Percentiles rank a stretch among this genome's conserved stretches.
Conservation (phyloP, 2,797 vertebrate genomes). For the Peromyscus nudipes region DNA sequence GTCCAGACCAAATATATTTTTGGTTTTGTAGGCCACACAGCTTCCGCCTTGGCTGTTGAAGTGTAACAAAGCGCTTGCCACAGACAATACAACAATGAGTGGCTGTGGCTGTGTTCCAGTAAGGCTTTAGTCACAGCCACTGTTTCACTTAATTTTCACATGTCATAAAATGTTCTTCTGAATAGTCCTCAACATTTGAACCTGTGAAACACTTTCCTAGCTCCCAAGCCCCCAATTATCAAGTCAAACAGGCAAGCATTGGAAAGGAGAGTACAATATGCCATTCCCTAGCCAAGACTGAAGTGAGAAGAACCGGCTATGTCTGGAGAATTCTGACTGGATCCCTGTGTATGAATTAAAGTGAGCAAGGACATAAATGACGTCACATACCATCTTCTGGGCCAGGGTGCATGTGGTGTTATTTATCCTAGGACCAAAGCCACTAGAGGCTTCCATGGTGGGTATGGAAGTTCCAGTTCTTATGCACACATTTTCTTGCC, state of each 20-base stretch:
- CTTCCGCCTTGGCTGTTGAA: not conserved
- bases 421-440: not conserved
- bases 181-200: conserved; percentile 7
- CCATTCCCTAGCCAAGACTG: not conserved
- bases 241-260: not conserved
- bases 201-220: not conserved
- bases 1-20: not conserved
- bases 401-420: not conserved
- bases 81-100: not conserved
- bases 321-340: not conserved
- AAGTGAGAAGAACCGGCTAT: not conserved
- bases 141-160: not conserved
- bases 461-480: not conserved
- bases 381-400: not conserved
- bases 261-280: not conserved
- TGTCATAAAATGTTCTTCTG: not conserved
- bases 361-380: not conserved
- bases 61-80: not conserved
- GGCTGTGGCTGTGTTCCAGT: not conserved
- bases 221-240: not conserved
- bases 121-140: conserved; percentile 7
- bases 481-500: not conserved
- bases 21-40: not conserved
- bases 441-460: not conserved
- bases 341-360: not conserved